Evolutionary conservation across 2,888 invertebrate genomes (phyloP).

Genomic region (Aphodius sticticus): DNA sequence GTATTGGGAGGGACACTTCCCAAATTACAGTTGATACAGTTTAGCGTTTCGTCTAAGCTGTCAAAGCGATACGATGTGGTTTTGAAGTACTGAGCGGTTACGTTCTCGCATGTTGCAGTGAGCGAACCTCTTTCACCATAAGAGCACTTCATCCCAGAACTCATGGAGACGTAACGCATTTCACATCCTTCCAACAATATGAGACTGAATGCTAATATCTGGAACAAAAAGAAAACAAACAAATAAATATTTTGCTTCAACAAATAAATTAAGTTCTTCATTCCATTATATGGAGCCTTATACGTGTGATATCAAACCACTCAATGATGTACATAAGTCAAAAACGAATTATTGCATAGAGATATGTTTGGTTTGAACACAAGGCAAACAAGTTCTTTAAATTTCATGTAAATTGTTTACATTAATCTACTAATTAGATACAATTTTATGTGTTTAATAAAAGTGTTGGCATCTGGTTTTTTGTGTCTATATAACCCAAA

Average conservation of each 20-base stretch:
- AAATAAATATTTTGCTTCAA: no score
- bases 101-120: constrained; percentile 57
- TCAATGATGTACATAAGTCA: no score
- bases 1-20: constrained; percentile 51
- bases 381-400: no score
- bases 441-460: no score
- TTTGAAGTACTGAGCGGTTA: constrained; percentile 54
- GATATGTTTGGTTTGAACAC: no score
- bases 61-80: constrained; percentile 57
- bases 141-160: constrained; percentile 51
- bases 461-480: no score
- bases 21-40: constrained; percentile 54
- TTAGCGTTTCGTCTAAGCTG: constrained; percentile 56
- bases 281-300: background rate
- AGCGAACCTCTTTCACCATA: constrained; percentile 59
- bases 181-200: constrained; percentile 4
- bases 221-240: constrained; percentile 28
- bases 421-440: no score
- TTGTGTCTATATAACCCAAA: no score
- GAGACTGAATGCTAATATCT: constrained; percentile 14
- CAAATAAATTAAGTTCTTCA: no score
- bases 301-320: background rate
- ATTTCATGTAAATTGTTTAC: no score
- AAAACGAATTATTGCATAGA: no score
- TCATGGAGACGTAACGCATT: constrained; percentile 22